Evolutionary conservation across 2,113 vertebrate species (phyloP), one percentile per base, ranked within the genome.

Genomic region (Synodontis membranacea): DNA sequence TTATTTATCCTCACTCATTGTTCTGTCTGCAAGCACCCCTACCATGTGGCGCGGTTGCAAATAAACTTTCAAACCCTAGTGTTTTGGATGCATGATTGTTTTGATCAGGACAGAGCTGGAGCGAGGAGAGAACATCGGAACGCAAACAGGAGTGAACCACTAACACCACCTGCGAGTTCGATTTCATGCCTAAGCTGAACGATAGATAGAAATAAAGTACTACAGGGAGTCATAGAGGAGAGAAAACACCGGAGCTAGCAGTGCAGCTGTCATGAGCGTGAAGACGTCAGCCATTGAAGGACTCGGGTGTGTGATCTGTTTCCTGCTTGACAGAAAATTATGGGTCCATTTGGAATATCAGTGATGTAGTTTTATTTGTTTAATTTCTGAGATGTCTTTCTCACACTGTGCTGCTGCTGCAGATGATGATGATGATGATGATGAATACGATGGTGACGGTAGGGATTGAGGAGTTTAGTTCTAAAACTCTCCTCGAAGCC

Each of bases 271-370:
- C 66, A 84, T 5, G 37, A 74, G 34, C 44, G 34, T 10, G 21
- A 83, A 37, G 82, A 66, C 25, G 10, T 54, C 64, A 54, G 82
- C 82, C 64, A 83, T 50, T 42, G 31, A 62, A 64, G 42, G 28
- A 56, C 84, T 56, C 84, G n/a, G 54, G 72, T 85, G 70, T 78
- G n/a, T 34, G 19, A 60, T 85, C 39, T 48, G 72, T 85, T 85
- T 85, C 72, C 72, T 76, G 54, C 54, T 37, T 62, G 72, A 64
- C 54, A 44, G 82, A 64, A 62, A 83, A 54, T 72, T 83, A 72
- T 21, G 42, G 34, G 46, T 44, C 50, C 48, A 74, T 84, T 84
- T 72, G 66, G 50, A 83, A 39, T 28, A 48, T 54, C 82, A 54
- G 2, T 52, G 64, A 28, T 80, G 5, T 12, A 58, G 23, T 31